Conservation (phyloP, 2,888 invertebrate genomes). For the Thereva unica region DNA sequence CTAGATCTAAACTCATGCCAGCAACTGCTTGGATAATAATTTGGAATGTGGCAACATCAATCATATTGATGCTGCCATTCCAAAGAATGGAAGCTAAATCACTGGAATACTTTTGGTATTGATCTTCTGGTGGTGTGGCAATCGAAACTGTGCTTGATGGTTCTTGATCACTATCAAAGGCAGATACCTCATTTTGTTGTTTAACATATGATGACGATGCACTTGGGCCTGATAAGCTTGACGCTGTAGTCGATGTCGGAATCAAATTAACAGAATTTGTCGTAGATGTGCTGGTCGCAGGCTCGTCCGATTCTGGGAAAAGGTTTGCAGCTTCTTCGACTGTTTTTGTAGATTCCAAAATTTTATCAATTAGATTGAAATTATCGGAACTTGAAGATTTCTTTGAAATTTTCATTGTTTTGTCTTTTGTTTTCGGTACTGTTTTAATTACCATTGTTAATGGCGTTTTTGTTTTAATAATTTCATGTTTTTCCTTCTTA, state of each 20-base stretch:
- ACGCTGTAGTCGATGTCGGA: conserved; percentile 25
- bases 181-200: conserved; percentile 36
- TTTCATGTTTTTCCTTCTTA: conserved; percentile 32
- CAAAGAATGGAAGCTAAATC: conserved; percentile 48
- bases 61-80: conserved; percentile 85
- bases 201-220: conserved; percentile 22
- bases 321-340: conserved; percentile 56
- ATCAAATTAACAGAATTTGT: conserved; percentile 32
- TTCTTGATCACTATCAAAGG: conserved; percentile 72
- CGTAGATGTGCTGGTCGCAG: conserved; percentile 33
- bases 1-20: conserved; percentile 69
- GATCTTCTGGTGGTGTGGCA: conserved; percentile 60
- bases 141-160: conserved; percentile 78
- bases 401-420: conserved; percentile 13
- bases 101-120: conserved; percentile 50
- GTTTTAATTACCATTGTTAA: conserved; percentile 39
- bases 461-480: conserved; percentile 43
- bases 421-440: conserved; percentile 34
- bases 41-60: conserved; percentile 86
- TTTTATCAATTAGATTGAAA: conserved; percentile 56
- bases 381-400: conserved; percentile 43
- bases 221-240: conserved; percentile 14
- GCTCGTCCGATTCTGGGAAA: conserved; percentile 40
- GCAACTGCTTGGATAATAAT: conserved; percentile 79
- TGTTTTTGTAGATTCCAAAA: conserved; percentile 55